These are phyloP conservation scores for Onthophagus sagittarius DNA, from an alignment of 2,888 invertebrate species.

Conservation along the genomic window DNA sequence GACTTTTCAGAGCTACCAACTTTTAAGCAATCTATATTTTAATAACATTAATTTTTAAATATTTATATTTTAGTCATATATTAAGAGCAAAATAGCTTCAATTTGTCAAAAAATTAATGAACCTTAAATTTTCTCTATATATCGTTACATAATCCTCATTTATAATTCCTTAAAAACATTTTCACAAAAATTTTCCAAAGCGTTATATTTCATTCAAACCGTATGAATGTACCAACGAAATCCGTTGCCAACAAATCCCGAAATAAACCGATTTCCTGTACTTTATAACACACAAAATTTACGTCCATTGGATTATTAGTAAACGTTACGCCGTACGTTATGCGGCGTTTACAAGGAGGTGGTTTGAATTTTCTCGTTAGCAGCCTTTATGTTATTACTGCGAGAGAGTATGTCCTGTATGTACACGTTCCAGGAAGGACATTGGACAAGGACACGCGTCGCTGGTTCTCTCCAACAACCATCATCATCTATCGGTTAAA, in stretches of 20 bases:
- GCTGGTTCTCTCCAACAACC: no score
- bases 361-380: no score
- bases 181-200: no score
- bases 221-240: background rate
- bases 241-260: background rate
- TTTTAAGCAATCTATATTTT: no score
- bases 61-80: no score
- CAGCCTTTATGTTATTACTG: no score
- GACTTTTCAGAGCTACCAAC: no score
- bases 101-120: no score
- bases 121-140: background rate
- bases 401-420: no score
- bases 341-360: background rate
- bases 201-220: background rate
- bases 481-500: background rate
- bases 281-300: background rate
- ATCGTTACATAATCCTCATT: background rate
- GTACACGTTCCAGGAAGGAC: background rate
- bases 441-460: background rate
- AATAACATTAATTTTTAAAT: no score
- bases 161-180: no score
- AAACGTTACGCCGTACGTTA: background rate
- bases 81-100: no score
- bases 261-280: background rate
- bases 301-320: background rate